Conservation (phyloP, 1,140 invertebrate species). For the Acyrthosiphon pisum region DNA sequence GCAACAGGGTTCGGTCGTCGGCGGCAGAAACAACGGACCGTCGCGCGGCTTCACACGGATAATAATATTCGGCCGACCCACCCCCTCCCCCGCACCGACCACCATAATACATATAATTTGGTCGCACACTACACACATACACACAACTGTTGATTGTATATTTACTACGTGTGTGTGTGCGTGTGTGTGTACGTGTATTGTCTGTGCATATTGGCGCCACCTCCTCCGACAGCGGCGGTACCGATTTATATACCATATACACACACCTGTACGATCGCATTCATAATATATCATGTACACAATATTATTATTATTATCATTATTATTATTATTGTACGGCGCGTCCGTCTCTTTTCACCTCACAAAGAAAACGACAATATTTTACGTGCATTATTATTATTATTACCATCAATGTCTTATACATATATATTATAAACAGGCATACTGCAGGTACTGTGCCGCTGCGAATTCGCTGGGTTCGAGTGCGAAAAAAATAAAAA, state of each 20-base stretch:
- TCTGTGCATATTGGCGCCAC: slow-evolving; percentile 7
- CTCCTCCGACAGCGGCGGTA: slow-evolving; percentile 8
- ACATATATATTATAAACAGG: neutral
- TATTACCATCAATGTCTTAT: neutral
- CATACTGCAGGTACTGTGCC: neutral
- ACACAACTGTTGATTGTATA: neutral
- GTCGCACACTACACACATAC: neutral
- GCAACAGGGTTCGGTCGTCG: neutral
- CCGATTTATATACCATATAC: neutral
- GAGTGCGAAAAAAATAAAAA: neutral
- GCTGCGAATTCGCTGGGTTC: neutral
- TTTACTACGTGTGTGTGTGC: neutral
- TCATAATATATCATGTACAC: slow-evolving; percentile 9
- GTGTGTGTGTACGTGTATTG: neutral
- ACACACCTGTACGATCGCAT: slow-evolving; percentile 3
- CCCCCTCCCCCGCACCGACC: neutral
- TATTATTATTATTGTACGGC: neutral
- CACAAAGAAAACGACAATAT: slow-evolving; percentile 20
- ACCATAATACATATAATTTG: neutral
- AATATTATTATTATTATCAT: neutral
- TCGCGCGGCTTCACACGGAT: slow-evolving; percentile 23
- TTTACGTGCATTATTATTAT: neutral
- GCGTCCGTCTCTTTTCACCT: neutral
- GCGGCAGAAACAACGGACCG: neutral
- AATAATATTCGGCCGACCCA: slow-evolving; percentile 3